Conservation (phyloP, 2,797 vertebrate species). For the Distichodus sexfasciatus region DNA sequence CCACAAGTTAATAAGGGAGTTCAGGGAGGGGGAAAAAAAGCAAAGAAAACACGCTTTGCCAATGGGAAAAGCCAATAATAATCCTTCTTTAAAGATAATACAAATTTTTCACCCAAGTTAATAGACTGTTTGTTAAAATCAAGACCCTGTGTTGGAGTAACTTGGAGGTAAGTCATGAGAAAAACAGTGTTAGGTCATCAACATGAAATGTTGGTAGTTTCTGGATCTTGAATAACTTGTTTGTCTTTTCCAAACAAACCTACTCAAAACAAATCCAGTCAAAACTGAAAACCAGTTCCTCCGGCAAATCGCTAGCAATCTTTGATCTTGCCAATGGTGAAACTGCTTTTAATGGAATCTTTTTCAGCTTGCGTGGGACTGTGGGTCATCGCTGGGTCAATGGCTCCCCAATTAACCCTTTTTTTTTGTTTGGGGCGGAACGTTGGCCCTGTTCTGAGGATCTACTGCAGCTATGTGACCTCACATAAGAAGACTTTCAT, state of each 20-base stretch:
- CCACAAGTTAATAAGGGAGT: background rate
- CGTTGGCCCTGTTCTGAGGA: slow-evolving; percentile 6
- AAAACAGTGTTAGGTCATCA: slow-evolving; percentile 7
- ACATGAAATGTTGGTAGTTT: slow-evolving; percentile 5
- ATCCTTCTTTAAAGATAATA: background rate
- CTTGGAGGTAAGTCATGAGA: slow-evolving; percentile 7
- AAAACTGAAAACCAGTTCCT: slow-evolving; percentile 16
- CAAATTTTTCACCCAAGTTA: background rate
- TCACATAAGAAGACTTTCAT: slow-evolving; percentile 9
- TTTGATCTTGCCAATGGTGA: slow-evolving; percentile 24
- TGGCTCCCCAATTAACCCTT: slow-evolving; percentile 40
- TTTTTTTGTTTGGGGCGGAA: slow-evolving; percentile 12
- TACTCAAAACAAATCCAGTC: background rate
- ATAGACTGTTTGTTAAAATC: background rate
- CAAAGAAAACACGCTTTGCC: background rate
- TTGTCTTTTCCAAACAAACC: background rate
- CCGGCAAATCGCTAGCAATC: background rate
- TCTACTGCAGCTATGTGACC: slow-evolving; percentile 16
- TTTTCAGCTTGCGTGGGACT: slow-evolving; percentile 33
- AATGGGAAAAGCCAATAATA: background rate
- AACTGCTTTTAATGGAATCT: slow-evolving; percentile 41
- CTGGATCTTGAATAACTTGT: slow-evolving; percentile 1
- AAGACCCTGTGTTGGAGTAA: background rate
- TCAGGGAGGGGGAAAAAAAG: too few relatives aligned
- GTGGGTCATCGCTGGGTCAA: slow-evolving; percentile 44